Conservation (phyloP, 2,797 vertebrate genomes). For the Rachycentron canadum region DNA sequence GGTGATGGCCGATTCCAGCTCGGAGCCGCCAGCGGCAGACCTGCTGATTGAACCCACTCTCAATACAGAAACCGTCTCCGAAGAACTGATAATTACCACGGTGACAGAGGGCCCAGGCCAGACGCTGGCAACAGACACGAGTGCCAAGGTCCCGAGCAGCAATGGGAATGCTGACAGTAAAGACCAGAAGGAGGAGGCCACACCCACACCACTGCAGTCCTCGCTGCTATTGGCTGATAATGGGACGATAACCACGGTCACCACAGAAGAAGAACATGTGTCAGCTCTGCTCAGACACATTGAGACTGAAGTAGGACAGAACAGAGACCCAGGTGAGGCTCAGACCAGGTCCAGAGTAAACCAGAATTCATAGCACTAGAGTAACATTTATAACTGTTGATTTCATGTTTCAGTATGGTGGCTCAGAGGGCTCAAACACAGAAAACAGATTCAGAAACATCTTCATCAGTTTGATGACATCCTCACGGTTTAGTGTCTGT, state of each 20-base stretch:
- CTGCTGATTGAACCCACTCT: conserved; percentile 9
- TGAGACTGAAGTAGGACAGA: conserved; percentile 18
- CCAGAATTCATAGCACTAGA: background rate
- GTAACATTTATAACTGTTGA: no score
- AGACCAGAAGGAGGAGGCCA: conserved; percentile 20
- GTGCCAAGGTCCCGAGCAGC: background rate
- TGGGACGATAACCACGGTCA: background rate
- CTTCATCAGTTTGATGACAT: no score
- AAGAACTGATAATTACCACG: conserved; percentile 24
- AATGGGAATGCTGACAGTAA: background rate
- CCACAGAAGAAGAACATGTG: conserved; percentile 59
- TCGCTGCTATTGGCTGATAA: conserved; percentile 51
- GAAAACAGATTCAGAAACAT: no score
- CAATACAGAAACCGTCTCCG: conserved; percentile 20
- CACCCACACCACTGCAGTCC: conserved; percentile 30
- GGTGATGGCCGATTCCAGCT: conserved; percentile 74
- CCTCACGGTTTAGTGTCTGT: no score
- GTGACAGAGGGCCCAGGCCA: background rate
- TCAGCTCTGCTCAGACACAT: conserved; percentile 35
- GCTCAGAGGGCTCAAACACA: no score
- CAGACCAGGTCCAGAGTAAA: background rate
- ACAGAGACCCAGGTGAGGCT: conserved; percentile 46
- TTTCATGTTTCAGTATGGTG: no score
- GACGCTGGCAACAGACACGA: background rate
- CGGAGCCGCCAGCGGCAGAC: conserved; percentile 28